phyloP scores from a whole-genome alignment of 2,888 invertebrate species.

The Glaucopsyche alexis region DNA sequence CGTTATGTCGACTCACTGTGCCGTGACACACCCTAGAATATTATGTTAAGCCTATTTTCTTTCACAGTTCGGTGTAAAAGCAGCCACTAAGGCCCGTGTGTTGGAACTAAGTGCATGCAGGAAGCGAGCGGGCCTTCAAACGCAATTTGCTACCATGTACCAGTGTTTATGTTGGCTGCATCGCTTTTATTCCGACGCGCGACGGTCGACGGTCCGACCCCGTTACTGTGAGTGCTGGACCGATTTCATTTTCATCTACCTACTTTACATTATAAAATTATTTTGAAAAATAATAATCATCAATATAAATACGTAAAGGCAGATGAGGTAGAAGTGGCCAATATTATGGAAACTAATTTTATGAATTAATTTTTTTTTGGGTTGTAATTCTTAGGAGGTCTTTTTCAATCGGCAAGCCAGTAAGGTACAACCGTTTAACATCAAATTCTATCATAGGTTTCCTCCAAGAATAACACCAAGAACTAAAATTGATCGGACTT shows the following conservation, averaged over 20 bases:
- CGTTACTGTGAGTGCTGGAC: constrained; percentile 42
- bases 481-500: too few species aligned
- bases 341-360: too few species aligned
- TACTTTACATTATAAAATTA: background rate
- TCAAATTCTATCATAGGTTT: too few species aligned
- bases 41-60: background rate
- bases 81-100: constrained; percentile 38
- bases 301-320: too few species aligned
- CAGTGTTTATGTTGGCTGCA: constrained; percentile 37
- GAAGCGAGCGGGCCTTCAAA: constrained; percentile 45
- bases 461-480: too few species aligned
- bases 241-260: constrained; percentile 37
- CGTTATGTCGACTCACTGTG: too few species aligned
- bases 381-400: too few species aligned
- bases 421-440: too few species aligned
- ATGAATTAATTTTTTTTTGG: too few species aligned
- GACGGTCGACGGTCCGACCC: constrained; percentile 39
- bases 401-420: too few species aligned
- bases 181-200: constrained; percentile 41
- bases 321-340: too few species aligned
- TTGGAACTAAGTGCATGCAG: constrained; percentile 48
- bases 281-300: too few species aligned
- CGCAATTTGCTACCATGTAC: constrained; percentile 45
- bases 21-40: background rate
- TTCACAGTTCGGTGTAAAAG: constrained; percentile 37